Conservation (phyloP, 2,797 vertebrate genomes). For the Chelonia mydas region DNA sequence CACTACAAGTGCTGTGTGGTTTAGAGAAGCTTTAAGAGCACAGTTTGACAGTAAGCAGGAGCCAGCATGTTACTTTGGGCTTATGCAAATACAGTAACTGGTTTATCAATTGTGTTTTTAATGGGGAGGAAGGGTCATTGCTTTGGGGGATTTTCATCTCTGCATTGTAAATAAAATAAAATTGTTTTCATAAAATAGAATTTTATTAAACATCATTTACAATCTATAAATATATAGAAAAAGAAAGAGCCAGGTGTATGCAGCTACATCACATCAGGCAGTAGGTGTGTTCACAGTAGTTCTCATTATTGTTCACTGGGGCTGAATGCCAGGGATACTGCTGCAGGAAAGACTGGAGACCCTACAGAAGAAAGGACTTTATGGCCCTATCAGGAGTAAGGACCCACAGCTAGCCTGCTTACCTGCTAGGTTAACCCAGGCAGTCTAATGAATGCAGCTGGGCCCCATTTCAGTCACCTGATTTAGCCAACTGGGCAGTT, state of each 20-base stretch:
- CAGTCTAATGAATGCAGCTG: too few relatives aligned
- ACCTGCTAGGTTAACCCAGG: too few relatives aligned
- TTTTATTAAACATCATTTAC: not conserved
- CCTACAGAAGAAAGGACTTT: not conserved
- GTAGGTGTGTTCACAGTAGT: conserved; percentile 38
- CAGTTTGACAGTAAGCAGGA: not conserved
- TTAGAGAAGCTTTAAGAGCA: not conserved
- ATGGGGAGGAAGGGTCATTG: not conserved
- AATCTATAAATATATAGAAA: not conserved
- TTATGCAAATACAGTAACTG: too few relatives aligned
- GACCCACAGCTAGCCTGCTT: too few relatives aligned
- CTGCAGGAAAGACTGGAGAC: conserved; percentile 35
- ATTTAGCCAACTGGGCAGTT: too few relatives aligned
- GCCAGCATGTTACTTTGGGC: too few relatives aligned
- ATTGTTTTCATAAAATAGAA: not conserved
- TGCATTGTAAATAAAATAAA: not conserved
- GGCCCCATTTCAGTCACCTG: too few relatives aligned
- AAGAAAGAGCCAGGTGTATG: not conserved
- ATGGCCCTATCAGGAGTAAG: too few relatives aligned
- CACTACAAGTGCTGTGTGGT: not conserved
- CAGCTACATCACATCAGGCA: not conserved
- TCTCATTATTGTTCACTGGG: conserved; percentile 29
- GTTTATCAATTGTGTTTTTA: too few relatives aligned
- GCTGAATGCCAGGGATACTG: not conserved
- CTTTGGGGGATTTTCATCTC: not conserved